Conservation (phyloP, 2,888 invertebrate genomes). For the Drosophila emarginata region DNA sequence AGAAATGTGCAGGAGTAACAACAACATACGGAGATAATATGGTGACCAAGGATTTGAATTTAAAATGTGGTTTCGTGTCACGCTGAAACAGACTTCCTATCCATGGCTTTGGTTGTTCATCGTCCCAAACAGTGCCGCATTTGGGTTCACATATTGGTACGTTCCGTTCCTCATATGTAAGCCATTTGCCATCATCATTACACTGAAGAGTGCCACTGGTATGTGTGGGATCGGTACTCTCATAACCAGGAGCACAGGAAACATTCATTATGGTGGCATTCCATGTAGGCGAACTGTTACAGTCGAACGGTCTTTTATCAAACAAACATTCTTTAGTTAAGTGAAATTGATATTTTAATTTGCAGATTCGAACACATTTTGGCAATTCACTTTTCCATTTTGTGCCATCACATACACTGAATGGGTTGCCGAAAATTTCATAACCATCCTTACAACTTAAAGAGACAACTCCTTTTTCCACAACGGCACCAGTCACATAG, state of each 20-base stretch:
- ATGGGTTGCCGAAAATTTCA: background rate
- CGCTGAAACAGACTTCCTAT: slow-evolving; percentile 36
- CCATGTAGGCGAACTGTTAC: background rate
- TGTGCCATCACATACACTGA: slow-evolving; percentile 22
- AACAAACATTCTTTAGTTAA: slow-evolving; percentile 7
- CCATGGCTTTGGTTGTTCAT: background rate
- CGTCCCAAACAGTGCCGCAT: slow-evolving; percentile 54
- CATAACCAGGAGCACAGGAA: slow-evolving; percentile 48
- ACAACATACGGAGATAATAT: slow-evolving; percentile 35
- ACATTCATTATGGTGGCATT: slow-evolving; percentile 31
- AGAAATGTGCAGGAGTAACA: slow-evolving; percentile 19
- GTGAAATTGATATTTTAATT: background rate
- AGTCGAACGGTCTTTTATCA: background rate
- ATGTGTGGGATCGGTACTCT: background rate
- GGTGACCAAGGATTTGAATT: slow-evolving; percentile 22
- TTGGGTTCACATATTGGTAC: slow-evolving; percentile 63
- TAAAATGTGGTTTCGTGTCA: background rate
- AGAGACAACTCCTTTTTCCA: slow-evolving; percentile 16
- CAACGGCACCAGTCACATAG: slow-evolving; percentile 9
- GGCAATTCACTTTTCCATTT: slow-evolving; percentile 8
- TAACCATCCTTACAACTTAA: slow-evolving; percentile 26
- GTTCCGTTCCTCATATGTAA: background rate
- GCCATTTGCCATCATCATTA: slow-evolving; percentile 64
- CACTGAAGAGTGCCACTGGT: slow-evolving; percentile 43
- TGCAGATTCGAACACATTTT: slow-evolving; percentile 20